phyloP scores from a whole-genome alignment of 2,797 vertebrate species.

The Cottoperca gobio region DNA sequence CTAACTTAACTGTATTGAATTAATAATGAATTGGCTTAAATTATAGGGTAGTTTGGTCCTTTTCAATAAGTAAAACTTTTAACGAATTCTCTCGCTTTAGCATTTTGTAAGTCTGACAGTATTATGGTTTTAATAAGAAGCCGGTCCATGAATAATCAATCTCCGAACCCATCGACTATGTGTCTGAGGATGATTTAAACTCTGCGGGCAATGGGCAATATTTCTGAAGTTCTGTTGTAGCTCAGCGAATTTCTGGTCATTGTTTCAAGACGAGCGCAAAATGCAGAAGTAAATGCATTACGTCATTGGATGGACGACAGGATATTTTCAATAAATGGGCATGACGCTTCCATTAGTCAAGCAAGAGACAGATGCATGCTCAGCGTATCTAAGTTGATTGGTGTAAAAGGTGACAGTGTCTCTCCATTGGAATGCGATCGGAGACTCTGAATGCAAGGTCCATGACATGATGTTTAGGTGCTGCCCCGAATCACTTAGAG shows the following conservation, averaged over 20 bases:
- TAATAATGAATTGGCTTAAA: neutral
- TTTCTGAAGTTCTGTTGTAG: too few relatives aligned
- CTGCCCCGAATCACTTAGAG: conserved; percentile 32
- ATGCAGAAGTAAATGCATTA: neutral
- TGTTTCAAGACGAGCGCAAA: too few relatives aligned
- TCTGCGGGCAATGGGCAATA: too few relatives aligned
- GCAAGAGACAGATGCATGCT: conserved; percentile 1
- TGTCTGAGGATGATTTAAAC: too few relatives aligned
- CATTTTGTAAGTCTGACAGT: neutral
- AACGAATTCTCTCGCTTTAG: neutral
- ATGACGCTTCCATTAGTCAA: conserved; percentile 1
- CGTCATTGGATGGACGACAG: neutral
- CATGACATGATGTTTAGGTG: conserved; percentile 68
- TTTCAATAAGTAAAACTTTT: neutral
- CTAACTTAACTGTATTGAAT: neutral
- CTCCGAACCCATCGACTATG: too few relatives aligned
- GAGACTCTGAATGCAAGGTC: conserved; percentile 44
- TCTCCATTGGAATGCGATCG: neutral
- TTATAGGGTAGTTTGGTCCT: neutral
- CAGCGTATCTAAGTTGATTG: neutral
- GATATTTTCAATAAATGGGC: conserved; percentile 7
- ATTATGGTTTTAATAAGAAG: conserved; percentile 11
- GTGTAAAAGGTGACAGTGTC: conserved; percentile 13
- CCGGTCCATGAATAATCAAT: neutral
- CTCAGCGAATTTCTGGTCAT: too few relatives aligned